phyloP scores from a whole-genome alignment of 2,888 invertebrate species.

The Epirrita christyi region DNA sequence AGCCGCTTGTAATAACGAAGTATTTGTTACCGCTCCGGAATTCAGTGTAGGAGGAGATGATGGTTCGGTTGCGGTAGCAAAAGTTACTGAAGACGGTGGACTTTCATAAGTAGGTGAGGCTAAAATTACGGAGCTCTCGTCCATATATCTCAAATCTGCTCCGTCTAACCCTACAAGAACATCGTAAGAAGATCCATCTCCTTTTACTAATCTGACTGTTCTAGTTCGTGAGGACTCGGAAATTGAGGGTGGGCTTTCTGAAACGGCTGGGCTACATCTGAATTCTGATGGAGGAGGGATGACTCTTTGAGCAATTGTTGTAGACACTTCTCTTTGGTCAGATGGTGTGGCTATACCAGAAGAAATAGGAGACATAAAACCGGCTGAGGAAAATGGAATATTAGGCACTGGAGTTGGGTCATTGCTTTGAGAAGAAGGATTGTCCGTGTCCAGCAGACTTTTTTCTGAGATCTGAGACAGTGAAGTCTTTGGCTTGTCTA shows the following conservation, averaged over 20 bases:
- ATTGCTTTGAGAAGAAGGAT: conserved; percentile 66
- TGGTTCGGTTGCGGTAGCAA: conserved; percentile 85
- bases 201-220: conserved; percentile 83
- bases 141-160: conserved; percentile 95
- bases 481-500: conserved; percentile 70
- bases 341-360: conserved; percentile 76
- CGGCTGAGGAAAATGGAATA: conserved; percentile 63
- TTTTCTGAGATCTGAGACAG: conserved; percentile 87
- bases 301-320: conserved; percentile 87
- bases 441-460: conserved; percentile 86
- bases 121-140: conserved; percentile 93
- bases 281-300: conserved; percentile 91
- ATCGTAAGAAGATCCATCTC: conserved; percentile 88
- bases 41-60: conserved; percentile 84
- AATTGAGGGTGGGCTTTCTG: conserved; percentile 86
- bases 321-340: conserved; percentile 72
- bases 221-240: conserved; percentile 82
- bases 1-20: conserved; percentile 89
- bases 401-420: conserved; percentile 61
- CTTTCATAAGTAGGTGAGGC: conserved; percentile 92
- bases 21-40: conserved; percentile 82
- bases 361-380: conserved; percentile 69
- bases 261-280: conserved; percentile 87
- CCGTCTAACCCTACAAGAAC: conserved; percentile 92
- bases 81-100: conserved; percentile 88